These are phyloP conservation scores for Sialis fuliginosa DNA, from an alignment of 2,888 invertebrate species.

Conservation along the genomic window DNA sequence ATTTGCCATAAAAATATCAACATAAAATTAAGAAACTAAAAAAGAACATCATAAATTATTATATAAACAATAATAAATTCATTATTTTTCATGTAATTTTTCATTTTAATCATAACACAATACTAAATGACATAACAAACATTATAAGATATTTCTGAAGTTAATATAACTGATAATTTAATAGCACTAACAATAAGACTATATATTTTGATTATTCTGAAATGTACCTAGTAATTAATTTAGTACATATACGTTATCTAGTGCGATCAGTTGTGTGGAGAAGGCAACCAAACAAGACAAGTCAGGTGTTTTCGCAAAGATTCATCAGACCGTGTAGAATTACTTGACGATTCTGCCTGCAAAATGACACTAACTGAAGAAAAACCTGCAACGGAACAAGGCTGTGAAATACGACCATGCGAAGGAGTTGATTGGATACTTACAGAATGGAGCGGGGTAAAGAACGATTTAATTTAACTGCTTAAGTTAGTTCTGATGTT, in stretches of 20 bases:
- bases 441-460: slow-evolving; percentile 77
- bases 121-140: background rate
- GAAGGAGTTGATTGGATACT: slow-evolving; percentile 84
- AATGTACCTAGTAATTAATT: background rate
- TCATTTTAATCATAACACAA: background rate
- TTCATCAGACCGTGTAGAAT: slow-evolving; percentile 40
- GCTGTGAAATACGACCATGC: slow-evolving; percentile 66
- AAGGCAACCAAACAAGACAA: slow-evolving; percentile 63
- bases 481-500: background rate
- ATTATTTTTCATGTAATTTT: no score
- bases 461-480: slow-evolving; percentile 15
- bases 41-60: no score
- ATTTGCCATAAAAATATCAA: no score
- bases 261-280: slow-evolving; percentile 84
- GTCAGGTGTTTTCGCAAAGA: slow-evolving; percentile 61
- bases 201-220: background rate
- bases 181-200: background rate
- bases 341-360: slow-evolving; percentile 47
- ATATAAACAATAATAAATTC: background rate
- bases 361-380: slow-evolving; percentile 24
- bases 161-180: background rate
- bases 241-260: slow-evolving; percentile 18
- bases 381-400: slow-evolving; percentile 49
- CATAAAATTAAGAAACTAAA: no score
- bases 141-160: background rate